Evolutionary conservation across 1,140 invertebrate genomes (phyloP).

Genomic region (Luehdorfia chinensis): DNA sequence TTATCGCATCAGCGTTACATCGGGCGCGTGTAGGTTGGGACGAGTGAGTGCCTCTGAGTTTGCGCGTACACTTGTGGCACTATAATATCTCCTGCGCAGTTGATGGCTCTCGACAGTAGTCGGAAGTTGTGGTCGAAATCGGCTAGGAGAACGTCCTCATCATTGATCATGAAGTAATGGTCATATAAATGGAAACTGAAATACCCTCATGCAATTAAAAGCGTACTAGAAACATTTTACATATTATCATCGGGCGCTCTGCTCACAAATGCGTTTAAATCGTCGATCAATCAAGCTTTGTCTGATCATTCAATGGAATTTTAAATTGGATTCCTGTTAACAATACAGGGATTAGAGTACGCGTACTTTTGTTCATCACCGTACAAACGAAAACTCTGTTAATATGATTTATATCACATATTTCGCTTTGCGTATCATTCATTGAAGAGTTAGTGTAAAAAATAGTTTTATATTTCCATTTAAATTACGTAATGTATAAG

Average conservation of each 20-base stretch:
- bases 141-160: no score
- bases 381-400: constrained; percentile 24
- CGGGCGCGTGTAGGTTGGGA: no score
- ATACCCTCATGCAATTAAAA: no score
- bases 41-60: no score
- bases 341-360: constrained; percentile 64
- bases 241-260: constrained; percentile 16
- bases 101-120: no score
- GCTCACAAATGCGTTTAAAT: constrained; percentile 47
- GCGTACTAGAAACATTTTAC: constrained; percentile 14
- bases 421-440: constrained; percentile 19
- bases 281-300: constrained; percentile 68
- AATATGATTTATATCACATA: not conserved
- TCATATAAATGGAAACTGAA: no score
- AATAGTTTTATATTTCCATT: not conserved
- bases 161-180: no score
- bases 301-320: constrained; percentile 55
- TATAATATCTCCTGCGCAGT: no score
- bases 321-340: constrained; percentile 70
- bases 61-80: no score
- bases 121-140: no score
- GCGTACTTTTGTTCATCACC: constrained; percentile 42
- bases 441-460: constrained; percentile 22
- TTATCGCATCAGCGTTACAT: no score
- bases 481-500: constrained; percentile 25